Evolutionary conservation across 2,113 vertebrate species (phyloP).

Genomic region (Andinoacara biseriatus): DNA sequence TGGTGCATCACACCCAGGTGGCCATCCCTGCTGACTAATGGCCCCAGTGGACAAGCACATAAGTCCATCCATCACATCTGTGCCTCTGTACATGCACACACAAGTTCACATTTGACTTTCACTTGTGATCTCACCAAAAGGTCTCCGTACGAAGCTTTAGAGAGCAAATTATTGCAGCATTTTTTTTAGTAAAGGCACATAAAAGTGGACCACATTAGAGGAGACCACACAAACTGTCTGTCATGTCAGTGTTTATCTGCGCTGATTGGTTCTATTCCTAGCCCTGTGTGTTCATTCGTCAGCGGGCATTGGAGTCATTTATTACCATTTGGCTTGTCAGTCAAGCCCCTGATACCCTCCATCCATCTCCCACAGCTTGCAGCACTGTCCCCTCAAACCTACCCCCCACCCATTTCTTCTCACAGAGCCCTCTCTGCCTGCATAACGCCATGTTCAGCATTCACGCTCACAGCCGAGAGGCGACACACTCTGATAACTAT

Average conservation of each 20-base stretch:
- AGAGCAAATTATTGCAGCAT: background rate
- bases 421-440: background rate
- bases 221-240: conserved; percentile 19
- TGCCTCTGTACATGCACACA: background rate
- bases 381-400: background rate
- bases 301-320: conserved; percentile 52
- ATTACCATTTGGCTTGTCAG: conserved; percentile 71
- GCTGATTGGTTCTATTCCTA: conserved; percentile 53
- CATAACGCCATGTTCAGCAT: conserved; percentile 58
- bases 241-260: conserved; percentile 57
- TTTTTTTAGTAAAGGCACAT: background rate
- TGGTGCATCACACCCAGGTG: conserved; percentile 51
- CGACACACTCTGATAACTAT: conserved; percentile 52
- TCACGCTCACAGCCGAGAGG: conserved; percentile 40
- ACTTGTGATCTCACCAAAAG: background rate
- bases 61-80: conserved; percentile 67
- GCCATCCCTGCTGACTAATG: conserved; percentile 70
- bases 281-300: conserved; percentile 36
- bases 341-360: conserved; percentile 52
- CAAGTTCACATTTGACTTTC: background rate
- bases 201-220: conserved; percentile 3
- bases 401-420: background rate
- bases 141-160: background rate
- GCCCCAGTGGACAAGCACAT: conserved; percentile 48
- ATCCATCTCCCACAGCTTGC: conserved; percentile 50